Evolutionary conservation across 2,888 invertebrate genomes (phyloP), one percentile per base, ranked within the genome.

Genomic region (Pharmacophagus antenor): DNA sequence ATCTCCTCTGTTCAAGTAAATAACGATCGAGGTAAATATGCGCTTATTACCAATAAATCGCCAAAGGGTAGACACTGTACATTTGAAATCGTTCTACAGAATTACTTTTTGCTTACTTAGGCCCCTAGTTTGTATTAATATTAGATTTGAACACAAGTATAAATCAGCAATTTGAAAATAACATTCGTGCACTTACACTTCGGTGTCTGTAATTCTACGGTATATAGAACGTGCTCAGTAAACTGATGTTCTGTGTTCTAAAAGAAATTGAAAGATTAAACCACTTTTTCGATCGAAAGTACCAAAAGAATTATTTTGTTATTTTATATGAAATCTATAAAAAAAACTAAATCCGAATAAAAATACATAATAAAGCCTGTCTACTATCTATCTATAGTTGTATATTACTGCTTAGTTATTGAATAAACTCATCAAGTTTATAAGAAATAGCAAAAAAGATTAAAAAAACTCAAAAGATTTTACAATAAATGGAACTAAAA

Each of bases 21-120:
- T 15, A 31, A 31, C 31, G 15, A 31, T 31, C 31, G 5, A 15
- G 7, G 17, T 42, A 42, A 42, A 42, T 42, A 42, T 6, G 8
- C n/a, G 15, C 12, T 47, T 21, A 21, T 18, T 46, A 46, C 54
- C 17, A 31, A 55, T 31, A 46, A 31, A 27, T 47, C 17, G 27
- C 54, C 17, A 31, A 31, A 42, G 17, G 42, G 17, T n/a, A 31
- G 17, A 42, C 3, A 27, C 27, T 10, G 27, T 27, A 27, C 3
- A 18, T 31, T 31, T 17, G 47, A 31, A 55, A 47, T 55, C 5
- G 25, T 46, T n/a, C 5, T 22, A 47, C 18, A 4, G n/a, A 46
- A 55, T 55, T 47, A 21, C 31, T 55, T 55, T 25, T 46, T 54
- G 54, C 20, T 54, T 54, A 54, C 15, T 27, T 46, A 54, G 44